phyloP scores from a whole-genome alignment of 2,113 vertebrate genomes.

The Urocolius indicus region DNA sequence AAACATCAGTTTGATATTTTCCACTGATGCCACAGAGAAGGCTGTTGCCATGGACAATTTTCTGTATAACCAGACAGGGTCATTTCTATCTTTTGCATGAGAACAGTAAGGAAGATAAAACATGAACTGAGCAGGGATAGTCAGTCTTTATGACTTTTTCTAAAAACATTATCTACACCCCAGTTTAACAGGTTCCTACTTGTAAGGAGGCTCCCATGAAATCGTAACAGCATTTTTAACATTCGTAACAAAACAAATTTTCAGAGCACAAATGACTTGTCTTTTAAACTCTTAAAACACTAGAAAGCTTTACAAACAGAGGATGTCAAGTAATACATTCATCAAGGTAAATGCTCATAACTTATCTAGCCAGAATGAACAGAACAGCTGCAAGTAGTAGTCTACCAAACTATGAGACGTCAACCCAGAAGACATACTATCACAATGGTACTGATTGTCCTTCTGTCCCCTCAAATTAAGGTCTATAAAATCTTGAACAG shows the following conservation, averaged over 20 bases:
- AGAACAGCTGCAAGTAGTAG: neutral
- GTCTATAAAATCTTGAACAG: neutral
- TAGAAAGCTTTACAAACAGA: neutral
- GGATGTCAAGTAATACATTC: neutral
- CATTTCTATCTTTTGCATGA: neutral
- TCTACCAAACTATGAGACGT: neutral
- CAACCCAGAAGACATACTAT: neutral
- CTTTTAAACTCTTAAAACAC: neutral
- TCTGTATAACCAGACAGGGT: neutral
- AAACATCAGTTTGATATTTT: neutral
- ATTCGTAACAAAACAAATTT: neutral
- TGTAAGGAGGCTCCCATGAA: neutral
- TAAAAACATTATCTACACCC: neutral
- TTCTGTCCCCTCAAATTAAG: neutral
- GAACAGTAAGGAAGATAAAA: neutral
- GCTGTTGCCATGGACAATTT: neutral
- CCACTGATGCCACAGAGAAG: neutral
- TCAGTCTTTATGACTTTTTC: neutral
- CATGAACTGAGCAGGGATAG: neutral
- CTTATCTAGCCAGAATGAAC: neutral
- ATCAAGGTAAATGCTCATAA: neutral
- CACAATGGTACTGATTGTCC: neutral
- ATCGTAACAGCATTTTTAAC: neutral
- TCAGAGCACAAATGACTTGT: rapidly evolving
- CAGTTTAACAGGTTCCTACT: neutral